phyloP scores from a whole-genome alignment of 2,113 vertebrate genomes.

The Cairina moschata region DNA sequence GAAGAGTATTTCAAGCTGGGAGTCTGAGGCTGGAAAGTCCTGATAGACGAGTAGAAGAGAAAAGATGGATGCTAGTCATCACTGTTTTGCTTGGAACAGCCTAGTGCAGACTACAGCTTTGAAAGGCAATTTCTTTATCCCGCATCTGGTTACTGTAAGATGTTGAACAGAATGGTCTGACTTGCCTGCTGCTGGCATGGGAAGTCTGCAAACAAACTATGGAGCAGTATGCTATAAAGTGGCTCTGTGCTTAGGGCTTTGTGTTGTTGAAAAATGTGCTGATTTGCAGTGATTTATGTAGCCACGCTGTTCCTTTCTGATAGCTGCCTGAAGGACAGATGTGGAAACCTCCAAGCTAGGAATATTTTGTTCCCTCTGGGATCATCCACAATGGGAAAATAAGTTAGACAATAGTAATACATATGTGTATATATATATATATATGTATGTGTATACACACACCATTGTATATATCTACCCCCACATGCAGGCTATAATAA shows the following conservation, averaged over 20 bases:
- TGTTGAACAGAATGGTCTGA: background rate
- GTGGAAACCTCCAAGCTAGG: background rate
- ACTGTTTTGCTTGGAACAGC: background rate
- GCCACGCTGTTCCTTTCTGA: background rate
- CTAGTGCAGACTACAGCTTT: background rate
- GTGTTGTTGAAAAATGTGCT: constrained; percentile 23
- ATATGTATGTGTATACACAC: background rate
- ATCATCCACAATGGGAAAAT: background rate
- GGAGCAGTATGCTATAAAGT: background rate
- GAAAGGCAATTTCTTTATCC: constrained; percentile 25
- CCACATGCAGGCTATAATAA: background rate
- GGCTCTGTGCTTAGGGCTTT: background rate
- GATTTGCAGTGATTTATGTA: constrained; percentile 41
- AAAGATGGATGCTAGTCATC: background rate
- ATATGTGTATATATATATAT: background rate
- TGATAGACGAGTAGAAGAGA: background rate
- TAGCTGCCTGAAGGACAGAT: constrained; percentile 19
- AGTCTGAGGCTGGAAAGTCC: background rate
- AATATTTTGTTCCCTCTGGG: background rate
- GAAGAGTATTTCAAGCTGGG: background rate
- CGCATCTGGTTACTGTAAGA: constrained; percentile 21
- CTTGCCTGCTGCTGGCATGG: background rate
- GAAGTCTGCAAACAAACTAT: background rate
- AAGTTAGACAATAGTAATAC: background rate
- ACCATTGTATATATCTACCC: background rate